Conservation (phyloP, 2,113 vertebrate genomes). For the Pygoscelis antarcticus region DNA sequence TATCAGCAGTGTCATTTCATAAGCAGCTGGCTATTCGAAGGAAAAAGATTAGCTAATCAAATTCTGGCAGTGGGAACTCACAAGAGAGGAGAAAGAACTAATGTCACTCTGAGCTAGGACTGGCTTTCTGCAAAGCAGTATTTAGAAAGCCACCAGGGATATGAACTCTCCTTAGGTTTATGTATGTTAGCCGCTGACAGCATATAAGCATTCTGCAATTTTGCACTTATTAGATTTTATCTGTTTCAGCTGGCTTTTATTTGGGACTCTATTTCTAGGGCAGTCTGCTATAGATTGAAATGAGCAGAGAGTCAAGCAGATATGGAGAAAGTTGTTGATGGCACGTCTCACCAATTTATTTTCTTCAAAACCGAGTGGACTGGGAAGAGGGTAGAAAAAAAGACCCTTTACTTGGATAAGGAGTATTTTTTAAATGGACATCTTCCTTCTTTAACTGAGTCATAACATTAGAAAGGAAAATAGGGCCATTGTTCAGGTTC, state of each 20-base stretch:
- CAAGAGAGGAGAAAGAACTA: background rate
- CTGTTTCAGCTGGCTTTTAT: slow-evolving; percentile 1
- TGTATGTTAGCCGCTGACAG: background rate
- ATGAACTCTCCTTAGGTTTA: background rate
- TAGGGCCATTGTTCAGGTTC: background rate
- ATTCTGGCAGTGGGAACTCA: background rate
- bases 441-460: background rate
- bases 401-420: background rate
- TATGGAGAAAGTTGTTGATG: background rate
- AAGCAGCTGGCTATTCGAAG: background rate
- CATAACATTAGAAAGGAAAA: background rate
- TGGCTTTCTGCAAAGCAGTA: background rate
- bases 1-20: slow-evolving; percentile 18
- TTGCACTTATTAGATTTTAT: background rate
- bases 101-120: background rate
- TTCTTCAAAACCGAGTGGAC: background rate
- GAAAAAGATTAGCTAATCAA: slow-evolving; percentile 30
- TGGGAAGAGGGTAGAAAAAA: background rate
- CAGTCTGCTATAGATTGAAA: background rate
- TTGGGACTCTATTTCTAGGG: background rate
- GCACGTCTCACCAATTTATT: background rate
- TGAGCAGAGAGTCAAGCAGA: background rate
- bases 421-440: background rate
- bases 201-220: background rate
- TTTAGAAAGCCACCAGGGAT: background rate